Evolutionary conservation across 2,888 invertebrate species (phyloP).

Genomic region (Hydraecia micacea): DNA sequence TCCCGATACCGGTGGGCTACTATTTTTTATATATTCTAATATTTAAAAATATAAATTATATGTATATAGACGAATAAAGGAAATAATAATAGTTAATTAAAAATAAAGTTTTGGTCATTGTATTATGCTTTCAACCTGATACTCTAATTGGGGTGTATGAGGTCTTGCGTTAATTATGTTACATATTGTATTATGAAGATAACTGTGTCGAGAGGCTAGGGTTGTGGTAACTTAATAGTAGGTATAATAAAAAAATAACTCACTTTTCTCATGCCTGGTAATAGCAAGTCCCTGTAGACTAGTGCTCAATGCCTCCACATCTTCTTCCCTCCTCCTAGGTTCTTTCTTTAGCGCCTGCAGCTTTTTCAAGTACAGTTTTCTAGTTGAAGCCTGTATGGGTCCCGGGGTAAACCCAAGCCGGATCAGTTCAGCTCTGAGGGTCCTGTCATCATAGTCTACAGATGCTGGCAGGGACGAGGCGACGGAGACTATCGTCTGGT

Average conservation of each 20-base stretch:
- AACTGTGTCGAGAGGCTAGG: neutral
- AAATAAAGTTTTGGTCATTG: too few species aligned
- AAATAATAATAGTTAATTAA: too few species aligned
- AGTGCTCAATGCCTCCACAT: slow-evolving; percentile 36
- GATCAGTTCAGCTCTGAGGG: slow-evolving; percentile 91
- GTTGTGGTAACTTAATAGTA: neutral
- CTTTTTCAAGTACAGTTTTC: slow-evolving; percentile 94
- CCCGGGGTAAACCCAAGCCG: slow-evolving; percentile 93
- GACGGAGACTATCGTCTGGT: slow-evolving; percentile 83
- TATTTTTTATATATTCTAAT: too few species aligned
- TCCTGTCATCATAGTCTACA: slow-evolving; percentile 92
- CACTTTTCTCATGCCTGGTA: slow-evolving; percentile 57
- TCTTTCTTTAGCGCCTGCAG: slow-evolving; percentile 91
- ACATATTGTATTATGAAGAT: too few species aligned
- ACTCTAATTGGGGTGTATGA: too few species aligned
- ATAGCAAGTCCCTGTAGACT: slow-evolving; percentile 47
- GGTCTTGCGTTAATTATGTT: too few species aligned
- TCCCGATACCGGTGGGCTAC: too few species aligned
- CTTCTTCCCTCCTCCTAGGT: slow-evolving; percentile 47
- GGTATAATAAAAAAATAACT: slow-evolving; percentile 40
- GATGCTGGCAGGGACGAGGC: slow-evolving; percentile 91
- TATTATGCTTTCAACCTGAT: too few species aligned
- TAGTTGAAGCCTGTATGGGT: slow-evolving; percentile 94
- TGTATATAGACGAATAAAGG: too few species aligned
- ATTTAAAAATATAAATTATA: too few species aligned